phyloP scores from a whole-genome alignment of 2,797 vertebrate species.

The Lagodon rhomboides region DNA sequence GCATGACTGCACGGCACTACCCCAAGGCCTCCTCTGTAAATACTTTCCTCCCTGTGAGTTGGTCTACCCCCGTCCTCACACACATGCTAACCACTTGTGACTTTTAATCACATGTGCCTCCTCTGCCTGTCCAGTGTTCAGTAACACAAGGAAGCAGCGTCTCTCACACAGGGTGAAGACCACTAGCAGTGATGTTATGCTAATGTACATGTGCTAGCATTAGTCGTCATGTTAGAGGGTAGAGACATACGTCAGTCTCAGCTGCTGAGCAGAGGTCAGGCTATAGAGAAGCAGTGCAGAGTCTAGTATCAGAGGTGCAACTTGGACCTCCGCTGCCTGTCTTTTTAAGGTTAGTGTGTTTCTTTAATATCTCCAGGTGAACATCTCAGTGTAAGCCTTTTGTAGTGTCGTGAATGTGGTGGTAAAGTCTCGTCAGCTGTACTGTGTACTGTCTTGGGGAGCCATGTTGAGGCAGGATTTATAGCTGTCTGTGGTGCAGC shows the following conservation, averaged over 20 bases:
- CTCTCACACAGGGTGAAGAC: constrained; percentile 42
- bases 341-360: constrained; percentile 72
- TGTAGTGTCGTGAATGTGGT: not conserved
- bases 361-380: constrained; percentile 40
- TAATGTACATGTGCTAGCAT: constrained; percentile 48
- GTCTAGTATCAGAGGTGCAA: constrained; percentile 48
- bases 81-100: constrained; percentile 77
- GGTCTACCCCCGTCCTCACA: constrained; percentile 31
- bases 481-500: constrained; percentile 21
- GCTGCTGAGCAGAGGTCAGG: constrained; percentile 68
- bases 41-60: constrained; percentile 38
- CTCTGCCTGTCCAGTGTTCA: constrained; percentile 53
- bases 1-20: constrained; percentile 3
- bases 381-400: not conserved
- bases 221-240: constrained; percentile 56
- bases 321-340: constrained; percentile 41
- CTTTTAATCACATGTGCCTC: constrained; percentile 78
- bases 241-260: constrained; percentile 39
- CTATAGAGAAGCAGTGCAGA: constrained; percentile 36
- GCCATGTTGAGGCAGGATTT: constrained; percentile 18
- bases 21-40: constrained; percentile 51
- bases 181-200: constrained; percentile 58
- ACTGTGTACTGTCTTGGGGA: not conserved
- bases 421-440: constrained; percentile 33
- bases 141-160: constrained; percentile 57